Evolutionary conservation across 2,113 vertebrate species (phyloP).

Genomic region (Nesogale talazaci): DNA sequence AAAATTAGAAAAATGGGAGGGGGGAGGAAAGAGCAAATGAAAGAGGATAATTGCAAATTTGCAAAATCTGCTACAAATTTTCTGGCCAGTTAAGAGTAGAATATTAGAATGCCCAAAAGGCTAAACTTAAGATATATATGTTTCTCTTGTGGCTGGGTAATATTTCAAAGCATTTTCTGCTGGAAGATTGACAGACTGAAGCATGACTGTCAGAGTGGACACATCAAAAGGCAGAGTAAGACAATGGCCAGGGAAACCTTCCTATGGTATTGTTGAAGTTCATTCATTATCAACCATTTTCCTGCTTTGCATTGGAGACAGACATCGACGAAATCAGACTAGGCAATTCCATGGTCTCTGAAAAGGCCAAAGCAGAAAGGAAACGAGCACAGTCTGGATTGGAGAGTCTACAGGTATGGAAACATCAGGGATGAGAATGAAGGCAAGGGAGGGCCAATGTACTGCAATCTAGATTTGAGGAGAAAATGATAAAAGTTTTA

Average conservation of each 20-base stretch:
- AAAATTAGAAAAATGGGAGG: background rate
- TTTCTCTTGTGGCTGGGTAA: background rate
- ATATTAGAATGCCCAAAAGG: background rate
- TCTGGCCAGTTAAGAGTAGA: background rate
- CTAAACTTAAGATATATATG: background rate
- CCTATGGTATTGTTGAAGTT: background rate
- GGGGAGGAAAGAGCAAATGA: background rate
- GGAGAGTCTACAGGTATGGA: no score
- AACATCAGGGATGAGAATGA: rapidly evolving
- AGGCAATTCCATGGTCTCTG: background rate
- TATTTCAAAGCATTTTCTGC: conserved; percentile 7
- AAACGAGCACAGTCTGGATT: background rate
- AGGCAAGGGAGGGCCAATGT: background rate
- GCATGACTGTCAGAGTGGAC: background rate
- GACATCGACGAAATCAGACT: background rate
- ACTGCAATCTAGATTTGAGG: no score
- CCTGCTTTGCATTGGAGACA: background rate
- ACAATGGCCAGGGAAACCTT: background rate
- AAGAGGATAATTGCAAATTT: conserved; percentile 3
- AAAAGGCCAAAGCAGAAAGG: background rate
- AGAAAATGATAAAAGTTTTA: no score
- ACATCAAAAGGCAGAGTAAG: background rate
- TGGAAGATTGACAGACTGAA: conserved; percentile 2
- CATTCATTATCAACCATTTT: background rate
- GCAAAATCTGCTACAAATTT: conserved; percentile 28